phyloP scores from a whole-genome alignment of 2,888 invertebrate species.

The Sarcophaga variegata region DNA sequence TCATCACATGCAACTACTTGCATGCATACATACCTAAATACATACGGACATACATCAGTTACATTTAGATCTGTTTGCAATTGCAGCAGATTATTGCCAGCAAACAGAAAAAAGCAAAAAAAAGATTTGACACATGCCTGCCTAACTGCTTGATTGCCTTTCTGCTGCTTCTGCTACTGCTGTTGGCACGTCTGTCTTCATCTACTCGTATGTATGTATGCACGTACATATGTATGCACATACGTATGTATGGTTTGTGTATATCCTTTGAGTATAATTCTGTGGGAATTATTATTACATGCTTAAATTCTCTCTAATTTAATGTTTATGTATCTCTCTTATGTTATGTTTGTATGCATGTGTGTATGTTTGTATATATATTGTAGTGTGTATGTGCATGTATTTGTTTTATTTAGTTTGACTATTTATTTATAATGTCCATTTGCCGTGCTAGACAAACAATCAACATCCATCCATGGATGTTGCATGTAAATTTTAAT shows the following conservation, averaged over 20 bases:
- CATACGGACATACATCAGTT: slow-evolving; percentile 48
- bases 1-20: slow-evolving; percentile 9
- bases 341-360: background rate
- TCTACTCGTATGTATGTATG: background rate
- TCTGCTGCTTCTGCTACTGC: background rate
- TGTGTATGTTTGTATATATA: background rate
- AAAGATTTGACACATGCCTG: slow-evolving; percentile 59
- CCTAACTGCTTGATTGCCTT: slow-evolving; percentile 25
- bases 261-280: slow-evolving; percentile 65
- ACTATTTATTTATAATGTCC: slow-evolving; percentile 47
- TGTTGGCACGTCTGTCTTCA: background rate
- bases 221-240: background rate
- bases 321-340: slow-evolving; percentile 13
- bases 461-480: background rate
- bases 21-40: slow-evolving; percentile 16
- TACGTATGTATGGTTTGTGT: background rate
- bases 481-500: slow-evolving; percentile 40
- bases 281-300: slow-evolving; percentile 61
- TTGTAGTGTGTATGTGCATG: background rate
- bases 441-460: background rate
- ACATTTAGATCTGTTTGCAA: slow-evolving; percentile 23
- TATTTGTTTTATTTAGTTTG: slow-evolving; percentile 39
- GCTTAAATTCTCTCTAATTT: slow-evolving; percentile 36
- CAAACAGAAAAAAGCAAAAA: background rate
- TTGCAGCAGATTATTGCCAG: slow-evolving; percentile 49